These are phyloP conservation scores for Lamprotornis superbus DNA, from an alignment of 2,113 vertebrate species.

Conservation along the genomic window DNA sequence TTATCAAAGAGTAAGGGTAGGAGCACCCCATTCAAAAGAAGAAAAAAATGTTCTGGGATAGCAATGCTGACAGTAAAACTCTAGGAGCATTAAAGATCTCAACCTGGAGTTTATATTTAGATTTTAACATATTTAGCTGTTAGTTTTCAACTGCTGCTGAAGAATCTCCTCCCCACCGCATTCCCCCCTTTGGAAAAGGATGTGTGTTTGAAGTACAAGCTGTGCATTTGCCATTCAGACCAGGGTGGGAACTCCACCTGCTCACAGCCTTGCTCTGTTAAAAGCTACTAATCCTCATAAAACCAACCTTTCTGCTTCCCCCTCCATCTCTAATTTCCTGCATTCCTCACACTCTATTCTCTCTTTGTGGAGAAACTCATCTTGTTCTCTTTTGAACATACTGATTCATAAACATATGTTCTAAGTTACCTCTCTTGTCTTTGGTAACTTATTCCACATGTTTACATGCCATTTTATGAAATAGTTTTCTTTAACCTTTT, in stretches of 20 bases:
- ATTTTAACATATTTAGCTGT: background rate
- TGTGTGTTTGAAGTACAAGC: conserved; percentile 12
- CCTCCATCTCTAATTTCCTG: conserved; percentile 43
- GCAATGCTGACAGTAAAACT: background rate
- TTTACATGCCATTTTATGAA: conserved; percentile 62
- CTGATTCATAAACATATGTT: conserved; percentile 67
- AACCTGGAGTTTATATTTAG: background rate
- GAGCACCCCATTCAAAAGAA: background rate
- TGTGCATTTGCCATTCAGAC: conserved; percentile 17
- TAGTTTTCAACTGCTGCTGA: background rate
- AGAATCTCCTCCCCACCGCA: background rate
- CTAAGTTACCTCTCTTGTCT: conserved; percentile 71
- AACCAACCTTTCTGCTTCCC: conserved; percentile 25
- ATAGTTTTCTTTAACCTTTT: conserved; percentile 68
- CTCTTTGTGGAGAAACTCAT: conserved; percentile 62
- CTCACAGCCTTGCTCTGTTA: conserved; percentile 55
- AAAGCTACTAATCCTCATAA: conserved; percentile 68
- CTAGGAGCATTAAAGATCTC: background rate
- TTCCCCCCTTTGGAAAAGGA: background rate
- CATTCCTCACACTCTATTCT: conserved; percentile 57
- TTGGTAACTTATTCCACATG: conserved; percentile 71
- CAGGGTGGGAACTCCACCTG: conserved; percentile 67
- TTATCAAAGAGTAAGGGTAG: background rate
- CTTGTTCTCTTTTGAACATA: conserved; percentile 57
- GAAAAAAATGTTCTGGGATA: background rate